A percentile compares a stretch with the other conserved stretches of the same genome.
Conservation (phyloP, 2,113 vertebrate genomes). For the Ictidomys tridecemlineatus region DNA sequence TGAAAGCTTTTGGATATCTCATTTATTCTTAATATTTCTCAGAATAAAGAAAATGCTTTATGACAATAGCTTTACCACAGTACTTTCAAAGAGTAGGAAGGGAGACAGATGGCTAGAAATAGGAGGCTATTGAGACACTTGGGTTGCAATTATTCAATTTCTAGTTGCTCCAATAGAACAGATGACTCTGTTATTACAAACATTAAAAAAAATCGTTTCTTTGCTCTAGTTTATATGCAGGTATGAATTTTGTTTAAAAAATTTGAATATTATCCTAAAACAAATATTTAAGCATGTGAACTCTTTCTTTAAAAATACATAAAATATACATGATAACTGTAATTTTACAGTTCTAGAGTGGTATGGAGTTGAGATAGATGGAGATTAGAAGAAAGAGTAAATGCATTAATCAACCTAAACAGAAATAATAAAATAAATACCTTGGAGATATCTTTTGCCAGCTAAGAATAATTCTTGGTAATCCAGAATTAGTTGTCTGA, state of each 20-base stretch:
- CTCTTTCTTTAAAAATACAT: neutral
- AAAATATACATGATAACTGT: neutral
- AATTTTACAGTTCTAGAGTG: neutral
- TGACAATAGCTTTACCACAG: neutral
- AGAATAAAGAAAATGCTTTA: neutral
- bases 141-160: neutral
- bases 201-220: neutral
- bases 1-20: neutral
- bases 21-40: conserved; percentile 23
- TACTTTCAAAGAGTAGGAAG: neutral
- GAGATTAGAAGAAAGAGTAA: neutral
- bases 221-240: neutral
- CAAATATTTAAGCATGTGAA: neutral
- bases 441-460: neutral
- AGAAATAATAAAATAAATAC: conserved; percentile 20
- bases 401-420: neutral
- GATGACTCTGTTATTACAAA: neutral
- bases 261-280: neutral
- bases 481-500: neutral
- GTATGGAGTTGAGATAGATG: neutral
- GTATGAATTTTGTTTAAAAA: neutral
- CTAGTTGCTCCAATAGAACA: neutral
- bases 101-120: neutral
- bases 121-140: neutral
- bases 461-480: neutral